These are phyloP conservation scores for Sander lucioperca DNA, from an alignment of 2,113 vertebrate species.

Conservation along the genomic window DNA sequence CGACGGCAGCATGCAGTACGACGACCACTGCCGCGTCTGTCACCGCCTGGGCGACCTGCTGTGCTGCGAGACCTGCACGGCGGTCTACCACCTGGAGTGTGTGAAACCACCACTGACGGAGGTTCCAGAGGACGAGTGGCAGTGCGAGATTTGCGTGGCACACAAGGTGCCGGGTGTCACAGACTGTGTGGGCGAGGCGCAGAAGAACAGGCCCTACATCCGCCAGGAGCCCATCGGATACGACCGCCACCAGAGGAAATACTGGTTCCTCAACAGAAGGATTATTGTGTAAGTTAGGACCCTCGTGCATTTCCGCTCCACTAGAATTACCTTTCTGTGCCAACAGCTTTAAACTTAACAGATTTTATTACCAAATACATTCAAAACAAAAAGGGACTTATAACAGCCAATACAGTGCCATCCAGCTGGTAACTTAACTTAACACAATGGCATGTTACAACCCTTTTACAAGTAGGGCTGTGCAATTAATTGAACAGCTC, in stretches of 20 bases:
- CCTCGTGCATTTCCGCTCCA: background rate
- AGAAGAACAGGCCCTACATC: constrained; percentile 96
- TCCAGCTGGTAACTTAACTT: background rate
- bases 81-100: constrained; percentile 97
- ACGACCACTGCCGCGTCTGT: constrained; percentile 97
- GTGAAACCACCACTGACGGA: constrained; percentile 95
- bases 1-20: constrained; percentile 95
- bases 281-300: constrained; percentile 93
- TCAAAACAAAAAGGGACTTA: background rate
- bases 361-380: background rate
- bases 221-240: constrained; percentile 96
- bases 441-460: background rate
- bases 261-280: constrained; percentile 97
- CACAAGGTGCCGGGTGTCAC: constrained; percentile 96
- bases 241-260: constrained; percentile 95
- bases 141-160: constrained; percentile 97
- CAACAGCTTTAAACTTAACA: background rate
- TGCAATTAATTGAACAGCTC: no score
- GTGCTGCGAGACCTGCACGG: constrained; percentile 97
- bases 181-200: constrained; percentile 96
- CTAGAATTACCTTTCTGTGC: background rate
- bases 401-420: background rate
- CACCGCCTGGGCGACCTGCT: constrained; percentile 98
- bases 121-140: constrained; percentile 98
- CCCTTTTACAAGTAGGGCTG: background rate